Conservation (phyloP, 2,888 invertebrate species). For the Drosophila atroscutellata region DNA sequence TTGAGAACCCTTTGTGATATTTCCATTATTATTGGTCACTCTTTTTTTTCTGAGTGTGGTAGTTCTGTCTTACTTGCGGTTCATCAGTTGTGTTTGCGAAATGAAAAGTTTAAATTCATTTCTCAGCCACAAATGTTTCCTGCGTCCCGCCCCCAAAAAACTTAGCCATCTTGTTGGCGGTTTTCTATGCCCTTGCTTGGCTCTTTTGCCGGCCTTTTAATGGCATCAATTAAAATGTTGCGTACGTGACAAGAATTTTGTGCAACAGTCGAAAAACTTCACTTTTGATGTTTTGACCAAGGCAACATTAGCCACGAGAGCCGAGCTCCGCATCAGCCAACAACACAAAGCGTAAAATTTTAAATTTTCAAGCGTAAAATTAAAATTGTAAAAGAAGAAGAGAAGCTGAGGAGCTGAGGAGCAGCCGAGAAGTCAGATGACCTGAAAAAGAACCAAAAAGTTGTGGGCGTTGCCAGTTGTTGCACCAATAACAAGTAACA, state of each 20-base stretch:
- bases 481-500: slow-evolving; percentile 53
- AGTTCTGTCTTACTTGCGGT: background rate
- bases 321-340: slow-evolving; percentile 32
- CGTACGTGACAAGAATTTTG: slow-evolving; percentile 82
- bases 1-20: background rate
- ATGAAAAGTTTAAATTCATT: slow-evolving; percentile 61
- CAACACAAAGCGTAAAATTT: slow-evolving; percentile 64
- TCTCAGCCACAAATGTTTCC: slow-evolving; percentile 48
- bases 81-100: slow-evolving; percentile 12
- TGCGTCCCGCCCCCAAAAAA: slow-evolving; percentile 11
- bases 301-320: slow-evolving; percentile 43
- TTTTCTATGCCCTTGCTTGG: slow-evolving; percentile 18
- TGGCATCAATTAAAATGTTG: slow-evolving; percentile 83
- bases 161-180: slow-evolving; percentile 10
- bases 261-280: slow-evolving; percentile 53
- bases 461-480: slow-evolving; percentile 62
- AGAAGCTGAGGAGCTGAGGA: slow-evolving; percentile 24
- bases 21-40: background rate
- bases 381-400: slow-evolving; percentile 52
- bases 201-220: slow-evolving; percentile 62
- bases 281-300: slow-evolving; percentile 62
- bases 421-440: slow-evolving; percentile 34
- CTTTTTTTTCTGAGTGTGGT: background rate
- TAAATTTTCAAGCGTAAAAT: slow-evolving; percentile 77
- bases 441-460: slow-evolving; percentile 53